Evolutionary conservation across 2,888 invertebrate species (phyloP), one percentile per base, ranked within the genome.

Genomic region (Campoletis raptor): DNA sequence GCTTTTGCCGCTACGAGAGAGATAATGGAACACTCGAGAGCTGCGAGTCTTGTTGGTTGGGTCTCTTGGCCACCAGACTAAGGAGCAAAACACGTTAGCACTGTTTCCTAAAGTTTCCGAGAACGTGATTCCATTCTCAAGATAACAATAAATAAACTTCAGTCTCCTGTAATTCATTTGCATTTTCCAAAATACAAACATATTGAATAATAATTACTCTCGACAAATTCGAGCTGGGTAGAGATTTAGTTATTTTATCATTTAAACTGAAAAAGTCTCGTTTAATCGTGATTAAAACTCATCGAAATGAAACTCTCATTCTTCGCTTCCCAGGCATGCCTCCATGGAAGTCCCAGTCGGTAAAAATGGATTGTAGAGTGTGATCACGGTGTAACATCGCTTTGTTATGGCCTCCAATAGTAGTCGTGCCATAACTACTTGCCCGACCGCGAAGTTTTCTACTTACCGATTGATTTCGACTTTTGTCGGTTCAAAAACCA

Each of bases 1-100:
- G 52, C 66, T 66, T 73, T 73, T 37, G 64, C 73, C 66, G 52
- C 73, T 54, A 66, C 40, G 52, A 81, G 72, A 64, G 81, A 81
- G 81, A 81, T 66, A 73, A 74, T 66, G 73, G 40, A 40, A 81
- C 37, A 18, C 48, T 21, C 42, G 77, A 73, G 72, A 81, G 42
- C 48, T 36, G 70, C 12, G 79, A 42, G 64, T 37, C 36, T 64
- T 21, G 64, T 48, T 42, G 72, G 57, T 61, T 3, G 48, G 18
- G 64, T 64, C 48, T 73, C 64, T 6, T 15, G 6, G 24, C 64
- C n/a, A 76, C 45, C 30, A n/a, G 37, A 8, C 15, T 48, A 24
- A 8, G 30, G 36, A 76, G 64, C 48, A 36, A 77, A 64, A 77
- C 67, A 42, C 67, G 67, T 67, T 67, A 12, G 40, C 42, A n/a